Evolutionary conservation across 2,888 invertebrate species (phyloP), one percentile per base, ranked within the genome.

Genomic region (Tetragonisca angustula): DNA sequence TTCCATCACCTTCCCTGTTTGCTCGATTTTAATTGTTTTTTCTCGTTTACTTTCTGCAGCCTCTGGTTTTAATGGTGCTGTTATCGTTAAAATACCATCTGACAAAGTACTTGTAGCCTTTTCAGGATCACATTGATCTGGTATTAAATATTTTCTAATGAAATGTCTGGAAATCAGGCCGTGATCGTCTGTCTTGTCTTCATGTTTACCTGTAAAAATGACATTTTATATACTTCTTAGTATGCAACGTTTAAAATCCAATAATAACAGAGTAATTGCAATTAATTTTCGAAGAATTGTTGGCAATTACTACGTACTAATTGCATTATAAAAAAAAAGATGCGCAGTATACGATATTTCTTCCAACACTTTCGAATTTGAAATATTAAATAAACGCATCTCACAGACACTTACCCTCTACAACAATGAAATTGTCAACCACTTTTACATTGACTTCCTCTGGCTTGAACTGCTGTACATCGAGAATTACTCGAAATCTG

Each of bases 181-280:
- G 74, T 98, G 97, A 90, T 98, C 97, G 93, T 98, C 98, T 88
- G 96, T 96, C 88, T 97, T 97, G 93, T 98, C 98, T 92, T 98
- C 97, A 93, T 98, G 98, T 93, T 97, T 97, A 24, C 90, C 91
- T 91, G 71, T 19, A 76, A 80, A 73, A 17, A 6, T 54, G 61
- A 4, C 21, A 69, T 24, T 19, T 17, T 27, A 70, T 43, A 1
- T 50, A 50, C 27, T 4, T 13, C 13, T 15, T n/a, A 24, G n/a
- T 17, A 4, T 17, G 1, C 6, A 19, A 24, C 0, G 6, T 17
- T 27, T 62, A 67, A 24, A 11, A 24, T 21, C 6, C 13, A 64
- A 9, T 36, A 36, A 13, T n/a, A 56, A n/a, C 5, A 56, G n/a
- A 67, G 1, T 50, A 24, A 67, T n/a, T 49, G 19, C 17, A 43